phyloP scores from a whole-genome alignment of 2,888 invertebrate species.

The Ectropis crepuscularia region DNA sequence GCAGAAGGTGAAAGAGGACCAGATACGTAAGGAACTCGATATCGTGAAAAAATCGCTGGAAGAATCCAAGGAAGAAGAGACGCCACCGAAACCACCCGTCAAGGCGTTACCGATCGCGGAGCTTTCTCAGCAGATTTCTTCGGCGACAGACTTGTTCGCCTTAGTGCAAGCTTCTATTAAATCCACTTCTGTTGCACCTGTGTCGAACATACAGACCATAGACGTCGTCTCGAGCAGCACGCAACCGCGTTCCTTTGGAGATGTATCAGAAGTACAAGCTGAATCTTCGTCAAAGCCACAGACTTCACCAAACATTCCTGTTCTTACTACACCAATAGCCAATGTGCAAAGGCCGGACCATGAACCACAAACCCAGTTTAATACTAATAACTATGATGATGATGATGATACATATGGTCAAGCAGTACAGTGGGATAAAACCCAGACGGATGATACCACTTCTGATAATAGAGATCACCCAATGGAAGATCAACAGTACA shows the following conservation, averaged over 20 bases:
- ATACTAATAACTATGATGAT: slow-evolving; percentile 24
- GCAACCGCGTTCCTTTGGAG: slow-evolving; percentile 73
- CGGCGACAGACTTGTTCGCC: slow-evolving; percentile 70
- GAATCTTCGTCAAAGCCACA: slow-evolving; percentile 26
- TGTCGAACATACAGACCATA: slow-evolving; percentile 39
- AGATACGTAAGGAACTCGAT: slow-evolving; percentile 84
- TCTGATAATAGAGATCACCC: slow-evolving; percentile 30
- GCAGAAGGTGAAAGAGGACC: slow-evolving; percentile 88
- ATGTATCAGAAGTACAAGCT: slow-evolving; percentile 47
- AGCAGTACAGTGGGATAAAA: slow-evolving; percentile 39
- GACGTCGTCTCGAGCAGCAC: slow-evolving; percentile 59
- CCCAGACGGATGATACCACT: slow-evolving; percentile 31
- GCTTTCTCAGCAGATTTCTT: slow-evolving; percentile 56
- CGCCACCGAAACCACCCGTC: slow-evolving; percentile 31
- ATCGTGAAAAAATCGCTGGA: slow-evolving; percentile 79
- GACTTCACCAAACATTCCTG: slow-evolving; percentile 7
- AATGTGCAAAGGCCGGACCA: slow-evolving; percentile 18
- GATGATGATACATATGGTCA: slow-evolving; percentile 29
- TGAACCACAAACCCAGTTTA: slow-evolving; percentile 8
- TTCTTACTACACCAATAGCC: not conserved
- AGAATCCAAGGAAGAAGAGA: slow-evolving; percentile 53
- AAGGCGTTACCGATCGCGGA: slow-evolving; percentile 39
- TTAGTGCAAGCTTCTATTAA: slow-evolving; percentile 73
- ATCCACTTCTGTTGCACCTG: slow-evolving; percentile 47
- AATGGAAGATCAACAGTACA: slow-evolving; percentile 27